Percentiles rank a stretch among this genome's conserved stretches.
phyloP scores from a whole-genome alignment of 2,113 vertebrate species.

The chimpanzee (Pan troglodytes) region NHGRI_mPanTro3-v2.1_pri NC_072415.2:20525501-20526000 shows the following conservation, averaged over 20 bases:
- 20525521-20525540: background rate
- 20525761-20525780: background rate
- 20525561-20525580: background rate
- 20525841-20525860: rapidly evolving
- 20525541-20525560: background rate
- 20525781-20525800: background rate
- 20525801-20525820: background rate
- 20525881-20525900: background rate
- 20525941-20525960: background rate
- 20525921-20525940: background rate
- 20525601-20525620: background rate
- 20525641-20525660: background rate
- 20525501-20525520: background rate
- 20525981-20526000: conserved; percentile 36
- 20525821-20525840: background rate
- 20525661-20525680: no score
- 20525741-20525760: background rate
- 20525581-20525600: background rate
- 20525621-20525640: no score
- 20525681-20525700: background rate
- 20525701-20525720: background rate
- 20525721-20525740: background rate
- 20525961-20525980: conserved; percentile 36
- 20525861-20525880: background rate
- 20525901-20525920: background rate